Percentiles rank a stretch among this genome's conserved stretches.
These are phyloP conservation scores for Dinothrombium tinctorium DNA, from an alignment of 1,140 invertebrate species.

Conservation along the genomic window DNA sequence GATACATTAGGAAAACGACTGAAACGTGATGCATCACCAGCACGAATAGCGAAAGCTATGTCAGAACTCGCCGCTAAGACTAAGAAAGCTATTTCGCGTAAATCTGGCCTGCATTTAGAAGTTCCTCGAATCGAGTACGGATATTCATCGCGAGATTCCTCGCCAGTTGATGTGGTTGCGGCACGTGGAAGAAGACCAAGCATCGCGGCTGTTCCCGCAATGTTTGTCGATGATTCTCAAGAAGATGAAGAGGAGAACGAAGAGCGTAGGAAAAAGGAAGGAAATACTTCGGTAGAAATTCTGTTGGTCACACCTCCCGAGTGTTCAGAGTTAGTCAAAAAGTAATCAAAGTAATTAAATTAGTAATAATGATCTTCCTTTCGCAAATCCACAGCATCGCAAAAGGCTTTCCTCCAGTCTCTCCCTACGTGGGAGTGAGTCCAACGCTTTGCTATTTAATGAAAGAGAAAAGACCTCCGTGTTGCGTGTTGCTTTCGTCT, in stretches of 20 bases:
- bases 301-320: too few species aligned
- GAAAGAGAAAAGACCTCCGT: slow-evolving; percentile 82
- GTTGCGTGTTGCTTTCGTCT: slow-evolving; percentile 81
- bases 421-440: slow-evolving; percentile 89
- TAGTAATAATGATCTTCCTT: too few species aligned
- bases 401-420: slow-evolving; percentile 87
- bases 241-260: too few species aligned
- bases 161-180: slow-evolving; percentile 10
- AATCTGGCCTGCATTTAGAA: slow-evolving; percentile 16
- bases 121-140: slow-evolving; percentile 17
- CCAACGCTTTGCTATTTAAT: slow-evolving; percentile 84
- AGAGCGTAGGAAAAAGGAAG: too few species aligned
- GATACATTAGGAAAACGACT: not conserved
- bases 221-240: too few species aligned
- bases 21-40: slow-evolving; percentile 10
- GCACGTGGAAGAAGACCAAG: slow-evolving; percentile 18
- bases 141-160: slow-evolving; percentile 7
- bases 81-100: slow-evolving; percentile 17
- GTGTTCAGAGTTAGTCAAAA: too few species aligned
- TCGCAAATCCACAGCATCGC: slow-evolving; percentile 45
- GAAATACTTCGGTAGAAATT: too few species aligned
- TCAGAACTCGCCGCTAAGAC: slow-evolving; percentile 11
- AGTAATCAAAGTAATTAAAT: too few species aligned
- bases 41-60: slow-evolving; percentile 8
- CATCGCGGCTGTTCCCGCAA: slow-evolving; percentile 25